Conservation (phyloP, 1,140 invertebrate species). For the Rhopalosiphum maidis region DNA sequence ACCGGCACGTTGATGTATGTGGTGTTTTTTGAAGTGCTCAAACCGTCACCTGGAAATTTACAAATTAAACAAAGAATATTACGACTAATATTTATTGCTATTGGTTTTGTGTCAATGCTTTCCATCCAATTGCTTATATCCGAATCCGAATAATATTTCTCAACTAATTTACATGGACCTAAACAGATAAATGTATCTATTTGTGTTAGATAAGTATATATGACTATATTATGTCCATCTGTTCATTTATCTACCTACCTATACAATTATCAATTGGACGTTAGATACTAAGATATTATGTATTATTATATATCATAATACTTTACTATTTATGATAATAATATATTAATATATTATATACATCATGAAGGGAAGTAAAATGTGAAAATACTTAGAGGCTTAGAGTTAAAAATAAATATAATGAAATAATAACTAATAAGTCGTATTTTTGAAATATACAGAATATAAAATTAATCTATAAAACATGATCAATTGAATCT, state of each 20-base stretch:
- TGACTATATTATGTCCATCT: not conserved
- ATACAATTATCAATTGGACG: not conserved
- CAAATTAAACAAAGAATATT: conserved; percentile 63
- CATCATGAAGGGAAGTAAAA: not conserved
- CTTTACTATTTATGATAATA: not conserved
- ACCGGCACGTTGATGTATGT: conserved; percentile 66
- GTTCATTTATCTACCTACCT: not conserved
- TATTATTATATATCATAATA: too few species aligned
- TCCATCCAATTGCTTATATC: conserved; percentile 68
- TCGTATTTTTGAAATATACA: not conserved
- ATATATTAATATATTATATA: not conserved
- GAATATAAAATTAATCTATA: not conserved
- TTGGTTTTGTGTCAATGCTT: conserved; percentile 81
- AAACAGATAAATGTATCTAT: not conserved
- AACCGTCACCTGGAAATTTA: conserved; percentile 60
- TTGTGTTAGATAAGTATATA: not conserved
- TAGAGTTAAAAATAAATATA: not conserved
- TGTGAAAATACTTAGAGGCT: not conserved
- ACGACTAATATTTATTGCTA: conserved; percentile 73
- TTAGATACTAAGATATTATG: not conserved
- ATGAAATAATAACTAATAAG: not conserved
- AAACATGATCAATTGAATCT: not conserved
- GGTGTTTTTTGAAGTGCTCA: conserved; percentile 66
- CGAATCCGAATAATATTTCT: not conserved
- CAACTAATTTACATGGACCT: not conserved